Percentiles rank a stretch among this genome's conserved stretches.
Evolutionary conservation across 2,797 vertebrate genomes (phyloP).

Genomic region (Enteromius viviparus): DNA sequence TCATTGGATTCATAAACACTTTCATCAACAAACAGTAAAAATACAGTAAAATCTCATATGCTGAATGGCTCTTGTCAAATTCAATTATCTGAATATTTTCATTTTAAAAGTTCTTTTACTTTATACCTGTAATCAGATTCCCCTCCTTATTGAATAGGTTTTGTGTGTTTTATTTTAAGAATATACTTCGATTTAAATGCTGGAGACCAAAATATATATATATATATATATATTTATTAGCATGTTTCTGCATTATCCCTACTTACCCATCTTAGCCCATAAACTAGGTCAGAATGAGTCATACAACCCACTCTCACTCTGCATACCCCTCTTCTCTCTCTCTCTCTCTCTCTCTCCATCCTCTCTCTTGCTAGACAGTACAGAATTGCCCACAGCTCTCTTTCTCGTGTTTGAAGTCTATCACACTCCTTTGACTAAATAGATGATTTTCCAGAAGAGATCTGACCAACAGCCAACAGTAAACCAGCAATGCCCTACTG

Average conservation of each 20-base stretch:
- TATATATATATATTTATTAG: slow-evolving; percentile 30
- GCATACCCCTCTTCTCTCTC: slow-evolving; percentile 9
- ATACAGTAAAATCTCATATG: no score
- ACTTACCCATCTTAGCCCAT: slow-evolving; percentile 50
- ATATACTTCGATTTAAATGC: background rate
- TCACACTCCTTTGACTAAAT: slow-evolving; percentile 43
- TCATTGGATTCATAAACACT: no score
- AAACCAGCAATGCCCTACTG: slow-evolving; percentile 16
- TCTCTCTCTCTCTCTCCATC: slow-evolving; percentile 17
- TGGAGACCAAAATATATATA: background rate
- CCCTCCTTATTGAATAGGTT: background rate
- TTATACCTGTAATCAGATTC: background rate
- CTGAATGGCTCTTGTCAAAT: background rate
- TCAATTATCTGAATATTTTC: background rate
- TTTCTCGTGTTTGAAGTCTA: slow-evolving; percentile 46
- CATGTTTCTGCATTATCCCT: slow-evolving; percentile 45
- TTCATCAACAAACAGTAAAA: no score
- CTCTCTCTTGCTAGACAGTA: slow-evolving; percentile 49
- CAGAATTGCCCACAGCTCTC: slow-evolving; percentile 48
- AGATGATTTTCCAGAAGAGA: slow-evolving; percentile 30
- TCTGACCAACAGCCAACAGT: slow-evolving; percentile 37
- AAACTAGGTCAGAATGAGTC: slow-evolving; percentile 65
- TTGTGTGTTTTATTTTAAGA: background rate
- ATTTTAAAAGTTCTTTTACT: background rate
- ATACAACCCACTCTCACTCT: slow-evolving; percentile 51